These are phyloP conservation scores for Acanthis flammea DNA, from an alignment of 2,797 vertebrate species.

Conservation along the genomic window DNA sequence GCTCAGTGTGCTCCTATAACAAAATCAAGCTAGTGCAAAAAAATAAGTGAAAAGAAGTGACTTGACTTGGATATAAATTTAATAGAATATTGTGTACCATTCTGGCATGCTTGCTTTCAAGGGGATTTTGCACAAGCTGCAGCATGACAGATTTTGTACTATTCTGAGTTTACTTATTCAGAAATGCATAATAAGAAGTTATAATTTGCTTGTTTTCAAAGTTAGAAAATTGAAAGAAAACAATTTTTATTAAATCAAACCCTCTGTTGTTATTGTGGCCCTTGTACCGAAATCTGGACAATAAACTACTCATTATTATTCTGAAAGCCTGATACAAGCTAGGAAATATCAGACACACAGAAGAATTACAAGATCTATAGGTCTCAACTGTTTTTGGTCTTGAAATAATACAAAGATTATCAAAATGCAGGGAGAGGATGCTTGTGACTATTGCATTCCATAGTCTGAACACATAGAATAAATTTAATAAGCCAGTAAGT, in stretches of 20 bases:
- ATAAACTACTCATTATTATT: not conserved
- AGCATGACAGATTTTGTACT: not conserved
- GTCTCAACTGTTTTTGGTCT: not conserved
- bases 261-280: not conserved
- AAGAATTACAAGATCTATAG: not conserved
- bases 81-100: not conserved
- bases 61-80: not conserved
- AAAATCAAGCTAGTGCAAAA: not conserved
- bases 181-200: not conserved
- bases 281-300: not conserved
- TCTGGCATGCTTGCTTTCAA: not conserved
- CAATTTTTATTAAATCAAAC: not conserved
- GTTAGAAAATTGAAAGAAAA: not conserved
- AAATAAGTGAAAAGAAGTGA: not conserved
- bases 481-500: not conserved
- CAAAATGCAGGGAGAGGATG: not conserved
- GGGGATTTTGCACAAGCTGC: not conserved
- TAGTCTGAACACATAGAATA: not conserved
- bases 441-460: not conserved
- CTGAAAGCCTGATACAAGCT: not conserved
- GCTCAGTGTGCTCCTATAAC: not conserved
- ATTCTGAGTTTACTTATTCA: not conserved
- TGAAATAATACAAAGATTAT: not conserved
- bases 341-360: not conserved
- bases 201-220: not conserved